Conservation (phyloP, 2,797 vertebrate species). For the Sebastes alutus region DNA sequence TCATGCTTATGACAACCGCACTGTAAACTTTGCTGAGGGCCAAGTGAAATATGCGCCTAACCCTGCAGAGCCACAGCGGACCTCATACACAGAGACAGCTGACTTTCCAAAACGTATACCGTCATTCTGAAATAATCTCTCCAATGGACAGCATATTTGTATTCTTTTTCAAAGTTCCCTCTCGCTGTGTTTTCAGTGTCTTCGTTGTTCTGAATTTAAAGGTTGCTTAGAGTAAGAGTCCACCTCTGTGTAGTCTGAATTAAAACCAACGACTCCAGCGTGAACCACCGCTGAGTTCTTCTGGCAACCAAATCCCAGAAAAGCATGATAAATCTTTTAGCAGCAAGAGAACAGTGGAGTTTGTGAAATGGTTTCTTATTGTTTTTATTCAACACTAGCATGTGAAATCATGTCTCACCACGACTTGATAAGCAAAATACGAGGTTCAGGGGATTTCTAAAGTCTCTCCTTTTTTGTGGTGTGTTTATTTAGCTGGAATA, state of each 20-base stretch:
- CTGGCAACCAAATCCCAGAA: conserved; percentile 3
- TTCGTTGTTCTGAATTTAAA: not conserved
- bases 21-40: conserved; percentile 34
- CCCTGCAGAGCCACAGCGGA: not conserved
- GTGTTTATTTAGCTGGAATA: conserved; percentile 36
- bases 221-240: not conserved
- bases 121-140: not conserved
- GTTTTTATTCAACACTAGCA: not conserved
- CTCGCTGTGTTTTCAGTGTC: not conserved
- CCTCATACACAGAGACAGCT: not conserved
- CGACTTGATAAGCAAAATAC: not conserved
- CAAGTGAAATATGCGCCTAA: conserved; percentile 44
- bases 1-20: conserved; percentile 41
- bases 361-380: not conserved
- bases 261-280: not conserved
- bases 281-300: conserved; percentile 37
- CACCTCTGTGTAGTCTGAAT: conserved; percentile 6
- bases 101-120: not conserved
- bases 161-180: not conserved
- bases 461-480: not conserved
- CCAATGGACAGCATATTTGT: not conserved
- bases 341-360: not conserved
- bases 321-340: conserved; percentile 1
- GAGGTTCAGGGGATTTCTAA: not conserved
- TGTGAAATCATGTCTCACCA: not conserved